Evolutionary conservation across 1,140 invertebrate genomes (phyloP), one percentile per base, ranked within the genome.

Genomic region (Brachionus rubens): DNA sequence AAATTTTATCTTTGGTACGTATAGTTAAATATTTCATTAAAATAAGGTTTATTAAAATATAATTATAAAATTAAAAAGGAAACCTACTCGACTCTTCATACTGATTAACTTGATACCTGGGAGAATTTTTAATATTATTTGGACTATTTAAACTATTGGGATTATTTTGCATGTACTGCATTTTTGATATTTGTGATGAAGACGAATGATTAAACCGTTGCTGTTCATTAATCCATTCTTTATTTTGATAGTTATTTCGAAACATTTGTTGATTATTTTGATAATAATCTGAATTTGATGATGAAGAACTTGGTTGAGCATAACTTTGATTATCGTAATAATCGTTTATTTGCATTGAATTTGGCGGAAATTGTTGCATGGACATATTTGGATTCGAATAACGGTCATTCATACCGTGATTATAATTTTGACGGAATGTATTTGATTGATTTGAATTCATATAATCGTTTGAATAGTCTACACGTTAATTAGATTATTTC

Each of bases 271-370:
- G 33, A 33, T 59, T 59, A 36, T 59, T 59, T 36, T 59, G 30
- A 36, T 59, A 59, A 59, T 59, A 59, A 36, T 59, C 54, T n/a
- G 54, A 59, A 40, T 36, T 59, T 3, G 54, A 59, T 59, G 52
- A 24, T 14, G 52, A 59, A 6, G 54, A 59, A 16, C 9, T 6
- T 16, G 54, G n/a, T n/a, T n/a, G n/a, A n/a, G n/a, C n/a, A n/a
- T n/a, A n/a, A n/a, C n/a, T n/a, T n/a, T n/a, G n/a, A n/a, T n/a
- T 36, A 19, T 59, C 54, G 16, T 59, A 59, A 16, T 59, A 59
- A 36, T 59, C 54, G 3, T 59, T 59, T 16, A 59, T 59, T 59
- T 59, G 54, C 16, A 59, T 10, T 7, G 54, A 59, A 59, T 59
- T 59, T 2, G 54, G 36, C 14, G 33, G 54, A 59, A 59, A 54